Percentiles rank a stretch among this genome's conserved stretches.
phyloP scores from a whole-genome alignment of 2,888 invertebrate genomes.

The Agonopterix subpropinquella region DNA sequence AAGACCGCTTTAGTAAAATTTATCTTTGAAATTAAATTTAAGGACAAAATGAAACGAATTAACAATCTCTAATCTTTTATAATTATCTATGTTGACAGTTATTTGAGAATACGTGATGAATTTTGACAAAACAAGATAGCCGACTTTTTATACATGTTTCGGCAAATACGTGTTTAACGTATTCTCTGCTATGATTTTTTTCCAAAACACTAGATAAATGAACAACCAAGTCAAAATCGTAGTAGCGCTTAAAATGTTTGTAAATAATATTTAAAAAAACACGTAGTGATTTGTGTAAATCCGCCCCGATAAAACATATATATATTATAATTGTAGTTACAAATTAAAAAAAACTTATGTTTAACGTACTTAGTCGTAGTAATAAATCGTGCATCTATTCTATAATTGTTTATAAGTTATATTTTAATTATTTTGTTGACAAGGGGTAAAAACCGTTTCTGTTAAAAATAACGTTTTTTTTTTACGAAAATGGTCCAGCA shows the following conservation, averaged over 20 bases:
- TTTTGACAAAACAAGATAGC: too few species aligned
- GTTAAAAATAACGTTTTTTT: too few species aligned
- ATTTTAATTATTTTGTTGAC: too few species aligned
- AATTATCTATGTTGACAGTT: too few species aligned
- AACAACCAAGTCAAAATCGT: slow-evolving; percentile 20
- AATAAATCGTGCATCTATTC: slow-evolving; percentile 1
- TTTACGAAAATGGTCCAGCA: too few species aligned
- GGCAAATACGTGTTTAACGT: too few species aligned
- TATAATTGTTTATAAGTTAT: background rate
- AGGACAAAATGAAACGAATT: slow-evolving; percentile 33
- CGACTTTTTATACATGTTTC: too few species aligned
- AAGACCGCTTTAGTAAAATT: slow-evolving; percentile 8
- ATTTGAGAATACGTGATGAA: too few species aligned
- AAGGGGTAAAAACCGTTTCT: too few species aligned
- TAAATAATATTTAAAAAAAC: slow-evolving; percentile 47
- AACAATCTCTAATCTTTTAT: slow-evolving; percentile 9
- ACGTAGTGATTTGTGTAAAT: slow-evolving; percentile 60
- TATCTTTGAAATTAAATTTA: slow-evolving; percentile 25
- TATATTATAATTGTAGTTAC: slow-evolving; percentile 12
- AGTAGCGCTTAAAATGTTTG: slow-evolving; percentile 60
- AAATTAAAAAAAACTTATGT: slow-evolving; percentile 25
- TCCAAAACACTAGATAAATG: slow-evolving; percentile 18
- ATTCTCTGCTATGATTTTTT: too few species aligned
- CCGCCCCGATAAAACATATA: slow-evolving; percentile 41
- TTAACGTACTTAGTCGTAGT: slow-evolving; percentile 14